Conservation (phyloP, 2,113 vertebrate genomes). For the Zosterops borbonicus region DNA sequence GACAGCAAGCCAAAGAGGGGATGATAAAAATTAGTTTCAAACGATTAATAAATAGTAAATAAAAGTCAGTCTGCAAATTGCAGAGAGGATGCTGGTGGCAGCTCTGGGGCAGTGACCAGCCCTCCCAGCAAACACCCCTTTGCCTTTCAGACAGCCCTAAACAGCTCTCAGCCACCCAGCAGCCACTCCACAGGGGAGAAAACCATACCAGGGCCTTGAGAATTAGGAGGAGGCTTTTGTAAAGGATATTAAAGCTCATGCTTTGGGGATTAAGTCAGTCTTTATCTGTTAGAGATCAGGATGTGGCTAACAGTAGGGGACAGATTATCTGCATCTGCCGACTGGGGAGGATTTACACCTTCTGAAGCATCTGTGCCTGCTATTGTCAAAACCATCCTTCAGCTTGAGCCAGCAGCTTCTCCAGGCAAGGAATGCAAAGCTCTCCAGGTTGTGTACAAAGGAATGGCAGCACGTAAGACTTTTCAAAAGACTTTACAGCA, state of each 20-base stretch:
- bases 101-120: not conserved
- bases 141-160: not conserved
- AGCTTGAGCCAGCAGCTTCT: not conserved
- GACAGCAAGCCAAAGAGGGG: not conserved
- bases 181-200: not conserved
- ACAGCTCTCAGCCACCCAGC: not conserved
- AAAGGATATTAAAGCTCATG: slow-evolving; percentile 55
- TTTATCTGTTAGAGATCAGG: slow-evolving; percentile 59
- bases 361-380: slow-evolving; percentile 36
- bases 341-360: slow-evolving; percentile 53
- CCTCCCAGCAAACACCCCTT: not conserved
- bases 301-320: slow-evolving; percentile 38
- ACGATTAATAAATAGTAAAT: not conserved
- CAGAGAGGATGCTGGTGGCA: not conserved
- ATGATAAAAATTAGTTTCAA: not conserved
- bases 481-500: not conserved
- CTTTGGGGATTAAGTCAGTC: slow-evolving; percentile 45
- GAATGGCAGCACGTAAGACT: not conserved
- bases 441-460: not conserved
- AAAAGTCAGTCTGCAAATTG: not conserved
- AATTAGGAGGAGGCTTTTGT: slow-evolving; percentile 36
- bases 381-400: not conserved
- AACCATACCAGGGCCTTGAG: not conserved
- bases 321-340: slow-evolving; percentile 46
- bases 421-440: not conserved